phyloP scores from a whole-genome alignment of 2,113 vertebrate species.

The Cromileptes altivelis region DNA sequence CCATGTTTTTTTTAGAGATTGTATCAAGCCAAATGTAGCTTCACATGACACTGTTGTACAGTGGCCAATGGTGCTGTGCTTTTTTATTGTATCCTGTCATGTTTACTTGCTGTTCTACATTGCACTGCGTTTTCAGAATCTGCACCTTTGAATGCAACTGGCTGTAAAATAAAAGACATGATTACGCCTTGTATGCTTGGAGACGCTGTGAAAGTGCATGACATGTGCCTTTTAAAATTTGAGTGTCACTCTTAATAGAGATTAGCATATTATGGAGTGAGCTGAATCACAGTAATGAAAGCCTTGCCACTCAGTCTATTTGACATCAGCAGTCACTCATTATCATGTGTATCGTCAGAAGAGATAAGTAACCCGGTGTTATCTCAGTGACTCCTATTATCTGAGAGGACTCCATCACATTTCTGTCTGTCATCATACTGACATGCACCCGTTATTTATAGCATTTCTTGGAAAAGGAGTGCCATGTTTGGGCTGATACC shows the following conservation, averaged over 20 bases:
- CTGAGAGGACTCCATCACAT: constrained; percentile 65
- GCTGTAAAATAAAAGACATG: constrained; percentile 65
- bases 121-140: constrained; percentile 61
- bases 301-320: constrained; percentile 72
- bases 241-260: constrained; percentile 38
- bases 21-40: constrained; percentile 41
- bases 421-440: constrained; percentile 21
- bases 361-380: constrained; percentile 85
- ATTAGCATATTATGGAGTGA: constrained; percentile 34
- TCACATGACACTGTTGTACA: constrained; percentile 62
- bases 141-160: constrained; percentile 56
- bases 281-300: constrained; percentile 58
- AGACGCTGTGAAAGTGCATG: constrained; percentile 35
- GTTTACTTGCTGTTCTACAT: constrained; percentile 55
- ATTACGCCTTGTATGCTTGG: constrained; percentile 6
- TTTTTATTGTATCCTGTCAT: constrained; percentile 56
- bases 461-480: constrained; percentile 8
- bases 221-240: constrained; percentile 22
- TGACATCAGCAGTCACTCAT: constrained; percentile 89
- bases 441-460: constrained; percentile 14
- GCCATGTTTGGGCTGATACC: constrained; percentile 13
- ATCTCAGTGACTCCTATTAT: constrained; percentile 89
- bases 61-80: constrained; percentile 47
- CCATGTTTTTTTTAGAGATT: constrained; percentile 8
- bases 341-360: constrained; percentile 86